phyloP scores from a whole-genome alignment of 2,888 invertebrate genomes.

The Macrosiphum euphorbiae region DNA sequence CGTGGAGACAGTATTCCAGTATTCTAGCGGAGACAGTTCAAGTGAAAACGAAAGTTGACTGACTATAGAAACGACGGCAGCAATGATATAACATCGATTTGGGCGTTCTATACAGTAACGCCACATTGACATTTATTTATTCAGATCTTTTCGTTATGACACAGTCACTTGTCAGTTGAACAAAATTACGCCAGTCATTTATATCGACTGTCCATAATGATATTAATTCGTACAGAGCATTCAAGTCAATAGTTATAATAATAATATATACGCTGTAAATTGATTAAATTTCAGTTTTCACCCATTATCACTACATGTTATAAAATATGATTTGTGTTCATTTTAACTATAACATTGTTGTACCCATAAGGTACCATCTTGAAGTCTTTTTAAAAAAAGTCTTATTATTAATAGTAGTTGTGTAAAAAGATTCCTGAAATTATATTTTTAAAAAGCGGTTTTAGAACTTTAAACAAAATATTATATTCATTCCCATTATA shows the following conservation, averaged over 20 bases:
- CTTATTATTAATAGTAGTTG: background rate
- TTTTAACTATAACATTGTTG: background rate
- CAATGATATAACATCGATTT: constrained; percentile 17
- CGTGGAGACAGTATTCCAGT: background rate
- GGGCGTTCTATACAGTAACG: background rate
- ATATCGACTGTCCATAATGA: background rate
- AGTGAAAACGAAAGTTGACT: constrained; percentile 37
- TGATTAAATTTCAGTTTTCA: background rate
- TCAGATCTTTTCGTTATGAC: too few relatives aligned
- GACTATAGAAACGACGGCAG: background rate
- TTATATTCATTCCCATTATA: background rate
- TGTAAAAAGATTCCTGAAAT: background rate
- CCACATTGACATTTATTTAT: background rate
- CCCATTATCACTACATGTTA: background rate
- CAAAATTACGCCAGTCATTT: background rate
- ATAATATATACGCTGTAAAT: background rate
- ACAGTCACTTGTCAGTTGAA: background rate
- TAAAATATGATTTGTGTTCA: background rate
- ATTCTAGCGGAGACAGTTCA: constrained; percentile 26
- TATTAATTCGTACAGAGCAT: background rate
- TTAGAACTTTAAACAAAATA: background rate
- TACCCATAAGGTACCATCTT: background rate
- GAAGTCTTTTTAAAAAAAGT: background rate
- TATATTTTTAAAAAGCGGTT: background rate
- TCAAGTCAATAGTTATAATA: background rate